Evolutionary conservation across 2,888 invertebrate species (phyloP), one percentile per base, ranked within the genome.

Genomic region (Hirtodrosophila duncani): DNA sequence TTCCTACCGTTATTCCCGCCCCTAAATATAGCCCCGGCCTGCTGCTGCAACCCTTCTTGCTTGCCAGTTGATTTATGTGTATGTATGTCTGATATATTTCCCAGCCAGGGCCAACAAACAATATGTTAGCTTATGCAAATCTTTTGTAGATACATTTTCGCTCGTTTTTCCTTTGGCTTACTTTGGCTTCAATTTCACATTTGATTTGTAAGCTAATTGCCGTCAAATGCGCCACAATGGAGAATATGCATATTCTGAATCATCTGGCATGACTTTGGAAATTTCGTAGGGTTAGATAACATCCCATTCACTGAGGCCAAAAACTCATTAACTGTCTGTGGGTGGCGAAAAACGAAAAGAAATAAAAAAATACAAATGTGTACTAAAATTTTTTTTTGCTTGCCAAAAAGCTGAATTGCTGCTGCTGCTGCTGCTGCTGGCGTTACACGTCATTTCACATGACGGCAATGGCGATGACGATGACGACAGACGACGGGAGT

Each of bases 91-190:
- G 3, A 16, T 14, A 8, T 11, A 17, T 8, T 11, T n/a, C n/a
- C n/a, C n/a, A n/a, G n/a, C n/a, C n/a, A n/a, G n/a, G n/a, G n/a
- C n/a, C n/a, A n/a, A n/a, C n/a, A n/a, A 23, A 46, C 30, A 55
- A 31, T 44, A 53, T 63, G 66, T 60, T 67, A 67, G 65, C 52
- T 62, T 80, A 67, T 66, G 81, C 67, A 80, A 66, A 67, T 63
- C 56, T 34, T 55, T 52, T 23, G 21, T 13, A 21, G 17, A 11
- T 26, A 10, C 18, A 10, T 29, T 24, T 29, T 8, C 1, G n/a
- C 13, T 18, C 8, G 8, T 20, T 9, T 16, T 11, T 21, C 31
- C 10, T 43, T 42, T 11, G 11, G 38, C 20, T 33, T 36, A 5
- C 14, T 39, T 29, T 41, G 18, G 30, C 23, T 61, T 57, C 31